Evolutionary conservation across 2,888 invertebrate species (phyloP), one percentile per base, ranked within the genome.

Genomic region (Dendrolimus pini): DNA sequence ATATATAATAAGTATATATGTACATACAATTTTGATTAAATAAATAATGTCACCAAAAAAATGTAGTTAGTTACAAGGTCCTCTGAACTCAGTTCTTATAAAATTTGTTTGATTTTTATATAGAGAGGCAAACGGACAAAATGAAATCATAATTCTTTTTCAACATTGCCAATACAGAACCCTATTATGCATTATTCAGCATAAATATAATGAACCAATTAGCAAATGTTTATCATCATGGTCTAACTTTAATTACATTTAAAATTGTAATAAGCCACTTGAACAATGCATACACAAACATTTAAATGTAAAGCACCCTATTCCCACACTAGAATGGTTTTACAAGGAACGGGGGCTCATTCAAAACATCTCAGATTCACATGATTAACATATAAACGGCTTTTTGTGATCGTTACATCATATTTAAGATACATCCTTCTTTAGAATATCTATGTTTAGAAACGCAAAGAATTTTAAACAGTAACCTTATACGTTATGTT

Each of bases 371-470:
- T 41, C 42, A 57, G 55, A 64, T 70, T 75, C 75, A 63, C 74
- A 75, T 60, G 65, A 71, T 75, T 74, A 62, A 60, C 72, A 74
- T 75, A 68, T 69, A 71, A 71, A 74, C 67, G 62, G 67, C 57
- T 61, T 68, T 63, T 54, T 60, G 47, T 62, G 57, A 56, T 60
- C 61, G 58, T 69, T 70, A 67, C 67, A 68, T 71, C 71, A 74
- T 69, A 65, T 70, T 65, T 68, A 57, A 65, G 62, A 63, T 60
- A 65, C 63, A 70, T 72, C 66, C 66, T 68, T 71, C 69, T 69
- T 62, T 56, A 62, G 67, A 65, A 72, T 60, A 58, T 65, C 60
- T 63, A 61, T 59, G 63, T 59, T 55, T 56, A 62, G 62, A 66
- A 64, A 61, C 63, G 72, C 59, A 18, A 60, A 65, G 73, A 75